These are phyloP conservation scores for Drosophila lacicola DNA, from an alignment of 2,888 invertebrate genomes.

Conservation along the genomic window DNA sequence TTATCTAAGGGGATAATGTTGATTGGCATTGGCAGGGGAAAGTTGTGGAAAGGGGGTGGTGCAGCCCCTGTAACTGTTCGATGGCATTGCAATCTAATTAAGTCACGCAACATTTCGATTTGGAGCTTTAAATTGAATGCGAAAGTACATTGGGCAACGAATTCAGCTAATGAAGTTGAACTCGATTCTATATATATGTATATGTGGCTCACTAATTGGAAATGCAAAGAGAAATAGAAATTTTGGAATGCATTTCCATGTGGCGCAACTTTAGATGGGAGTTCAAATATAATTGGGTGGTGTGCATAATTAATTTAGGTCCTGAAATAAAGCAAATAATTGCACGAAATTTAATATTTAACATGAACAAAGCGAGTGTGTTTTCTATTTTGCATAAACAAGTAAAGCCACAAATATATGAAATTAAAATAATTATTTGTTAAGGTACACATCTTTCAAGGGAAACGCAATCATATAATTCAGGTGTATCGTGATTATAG, in stretches of 20 bases:
- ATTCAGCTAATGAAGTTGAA: slow-evolving; percentile 43
- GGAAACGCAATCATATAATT: too few species aligned
- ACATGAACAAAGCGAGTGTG: too few species aligned
- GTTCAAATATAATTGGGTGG: background rate
- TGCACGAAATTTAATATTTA: too few species aligned
- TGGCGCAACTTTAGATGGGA: background rate
- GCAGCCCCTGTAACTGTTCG: slow-evolving; percentile 15
- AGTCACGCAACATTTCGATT: slow-evolving; percentile 78
- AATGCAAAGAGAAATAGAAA: slow-evolving; percentile 12
- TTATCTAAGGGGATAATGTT: slow-evolving; percentile 46
- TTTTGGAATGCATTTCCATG: background rate
- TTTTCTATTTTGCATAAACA: too few species aligned
- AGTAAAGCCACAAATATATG: too few species aligned
- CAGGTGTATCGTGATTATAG: too few species aligned
- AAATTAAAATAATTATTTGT: too few species aligned
- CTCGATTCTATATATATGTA: slow-evolving; percentile 8
- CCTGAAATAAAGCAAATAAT: too few species aligned
- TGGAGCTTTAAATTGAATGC: slow-evolving; percentile 67
- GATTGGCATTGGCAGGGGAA: background rate
- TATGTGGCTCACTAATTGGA: slow-evolving; percentile 39
- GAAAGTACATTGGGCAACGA: slow-evolving; percentile 12
- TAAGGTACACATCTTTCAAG: too few species aligned
- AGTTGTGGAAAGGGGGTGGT: background rate
- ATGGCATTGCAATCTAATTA: slow-evolving; percentile 75
- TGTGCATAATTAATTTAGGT: background rate